Conservation (phyloP, 2,113 vertebrate species). For the Clarias batrachus region DNA sequence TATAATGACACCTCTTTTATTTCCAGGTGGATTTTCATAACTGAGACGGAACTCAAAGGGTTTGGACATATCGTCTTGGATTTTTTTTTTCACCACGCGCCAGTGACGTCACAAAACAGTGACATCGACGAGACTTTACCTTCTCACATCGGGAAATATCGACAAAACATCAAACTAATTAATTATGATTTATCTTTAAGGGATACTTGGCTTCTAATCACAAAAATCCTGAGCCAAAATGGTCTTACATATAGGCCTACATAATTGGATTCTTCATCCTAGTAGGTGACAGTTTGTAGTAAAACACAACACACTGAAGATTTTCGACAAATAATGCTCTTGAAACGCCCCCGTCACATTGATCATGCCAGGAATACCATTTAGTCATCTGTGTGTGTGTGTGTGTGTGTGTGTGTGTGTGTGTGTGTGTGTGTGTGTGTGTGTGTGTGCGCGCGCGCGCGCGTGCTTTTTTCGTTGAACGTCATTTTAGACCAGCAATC, state of each 20-base stretch:
- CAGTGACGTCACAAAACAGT: conserved; percentile 10
- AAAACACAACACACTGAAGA: conserved; percentile 9
- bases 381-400: conserved; percentile 10
- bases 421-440: background rate
- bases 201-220: background rate
- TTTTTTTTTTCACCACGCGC: background rate
- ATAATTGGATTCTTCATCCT: background rate
- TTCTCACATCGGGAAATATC: background rate
- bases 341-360: background rate
- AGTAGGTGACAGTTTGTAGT: conserved; percentile 9
- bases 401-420: background rate
- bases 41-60: conserved; percentile 3
- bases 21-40: conserved; percentile 12
- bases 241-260: background rate
- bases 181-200: conserved; percentile 13
- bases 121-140: conserved; percentile 1
- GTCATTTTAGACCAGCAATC: background rate
- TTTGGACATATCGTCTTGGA: conserved; percentile 26
- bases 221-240: background rate
- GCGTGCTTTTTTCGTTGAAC: background rate
- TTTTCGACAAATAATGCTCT: background rate
- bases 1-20: background rate
- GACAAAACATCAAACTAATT: conserved; percentile 15
- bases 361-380: background rate
- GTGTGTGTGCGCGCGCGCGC: background rate